A percentile compares a stretch with the other conserved stretches of the same genome.
Evolutionary conservation across 2,888 invertebrate species (phyloP).

Genomic region (Nemoura dubitans): DNA sequence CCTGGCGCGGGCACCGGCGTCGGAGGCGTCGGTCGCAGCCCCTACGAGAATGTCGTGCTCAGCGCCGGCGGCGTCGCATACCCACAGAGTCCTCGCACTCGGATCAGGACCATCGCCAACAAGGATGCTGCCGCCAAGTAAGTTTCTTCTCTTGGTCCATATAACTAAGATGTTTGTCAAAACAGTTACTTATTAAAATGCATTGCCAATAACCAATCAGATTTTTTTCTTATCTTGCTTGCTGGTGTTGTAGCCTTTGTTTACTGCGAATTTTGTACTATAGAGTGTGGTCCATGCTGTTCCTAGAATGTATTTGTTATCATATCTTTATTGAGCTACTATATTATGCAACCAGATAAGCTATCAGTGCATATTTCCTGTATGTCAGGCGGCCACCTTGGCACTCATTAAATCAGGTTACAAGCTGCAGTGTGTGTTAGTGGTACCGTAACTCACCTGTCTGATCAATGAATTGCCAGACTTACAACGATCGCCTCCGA

Average conservation of each 20-base stretch:
- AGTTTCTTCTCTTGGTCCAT: neutral
- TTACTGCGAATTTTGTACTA: neutral
- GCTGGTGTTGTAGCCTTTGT: neutral
- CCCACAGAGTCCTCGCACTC: constrained; percentile 58
- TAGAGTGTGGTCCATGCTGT: neutral
- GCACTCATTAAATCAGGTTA: neutral
- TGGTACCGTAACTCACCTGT: no score
- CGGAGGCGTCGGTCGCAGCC: constrained; percentile 49
- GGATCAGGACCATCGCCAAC: constrained; percentile 56
- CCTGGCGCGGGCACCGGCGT: neutral
- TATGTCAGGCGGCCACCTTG: neutral
- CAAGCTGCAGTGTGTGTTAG: no score
- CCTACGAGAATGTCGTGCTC: constrained; percentile 57
- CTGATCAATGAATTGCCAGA: no score
- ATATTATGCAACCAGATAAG: neutral
- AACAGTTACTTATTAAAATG: no score
- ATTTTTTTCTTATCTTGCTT: neutral
- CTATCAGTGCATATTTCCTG: neutral
- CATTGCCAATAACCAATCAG: no score
- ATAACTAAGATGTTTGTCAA: no score
- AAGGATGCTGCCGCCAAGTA: constrained; percentile 40
- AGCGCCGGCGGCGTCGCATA: constrained; percentile 51
- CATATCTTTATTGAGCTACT: neutral
- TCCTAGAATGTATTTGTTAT: neutral
- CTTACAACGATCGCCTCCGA: no score